These are phyloP conservation scores for Pheosia gnoma DNA, from an alignment of 2,888 invertebrate genomes.

Conservation along the genomic window DNA sequence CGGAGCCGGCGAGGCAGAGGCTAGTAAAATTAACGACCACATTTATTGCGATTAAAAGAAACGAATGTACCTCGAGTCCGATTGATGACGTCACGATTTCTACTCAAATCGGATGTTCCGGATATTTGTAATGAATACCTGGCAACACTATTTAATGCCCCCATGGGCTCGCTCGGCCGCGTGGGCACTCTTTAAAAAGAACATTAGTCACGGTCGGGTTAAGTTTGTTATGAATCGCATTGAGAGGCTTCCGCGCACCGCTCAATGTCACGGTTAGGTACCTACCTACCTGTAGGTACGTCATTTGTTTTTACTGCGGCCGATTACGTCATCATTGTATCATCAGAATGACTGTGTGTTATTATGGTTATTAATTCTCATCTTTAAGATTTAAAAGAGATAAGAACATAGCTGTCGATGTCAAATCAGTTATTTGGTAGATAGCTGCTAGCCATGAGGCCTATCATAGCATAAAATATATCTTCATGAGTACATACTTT, in stretches of 20 bases:
- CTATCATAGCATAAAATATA: too few species aligned
- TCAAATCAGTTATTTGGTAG: too few species aligned
- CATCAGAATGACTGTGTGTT: constrained; percentile 12
- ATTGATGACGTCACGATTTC: not conserved
- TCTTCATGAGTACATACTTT: too few species aligned
- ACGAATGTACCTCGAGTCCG: too few species aligned
- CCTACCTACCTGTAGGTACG: constrained; percentile 12
- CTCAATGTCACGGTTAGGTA: constrained; percentile 46
- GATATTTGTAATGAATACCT: not conserved
- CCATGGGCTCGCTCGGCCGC: constrained; percentile 9
- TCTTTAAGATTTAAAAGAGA: constrained; percentile 16
- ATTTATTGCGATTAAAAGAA: too few species aligned
- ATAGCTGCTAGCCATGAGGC: too few species aligned
- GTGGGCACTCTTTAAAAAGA: constrained; percentile 36
- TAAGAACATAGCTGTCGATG: not conserved
- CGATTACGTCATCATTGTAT: constrained; percentile 33
- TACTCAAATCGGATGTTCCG: not conserved
- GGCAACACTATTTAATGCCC: not conserved
- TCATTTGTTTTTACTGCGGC: constrained; percentile 26
- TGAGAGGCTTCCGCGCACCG: constrained; percentile 29
- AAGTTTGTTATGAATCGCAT: constrained; percentile 32
- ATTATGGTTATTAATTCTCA: not conserved
- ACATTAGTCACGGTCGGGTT: constrained; percentile 45
- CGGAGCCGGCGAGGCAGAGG: too few species aligned
- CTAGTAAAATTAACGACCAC: too few species aligned